A percentile compares a stretch with the other conserved stretches of the same genome.
These are phyloP conservation scores for Tinamus guttatus DNA, from an alignment of 2,113 vertebrate species.

Conservation along the genomic window DNA sequence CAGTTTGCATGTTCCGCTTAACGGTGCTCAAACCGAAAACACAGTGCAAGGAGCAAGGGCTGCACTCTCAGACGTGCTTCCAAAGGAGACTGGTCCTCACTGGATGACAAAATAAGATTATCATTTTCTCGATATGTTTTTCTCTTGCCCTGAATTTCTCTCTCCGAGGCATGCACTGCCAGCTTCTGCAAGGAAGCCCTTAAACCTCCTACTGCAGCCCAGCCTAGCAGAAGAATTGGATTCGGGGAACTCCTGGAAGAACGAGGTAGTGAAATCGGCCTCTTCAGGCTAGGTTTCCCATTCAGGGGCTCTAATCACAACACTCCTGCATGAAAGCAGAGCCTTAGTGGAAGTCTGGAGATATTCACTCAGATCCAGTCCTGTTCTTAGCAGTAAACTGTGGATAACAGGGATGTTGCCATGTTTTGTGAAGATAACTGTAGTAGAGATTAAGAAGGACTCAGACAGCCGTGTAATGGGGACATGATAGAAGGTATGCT, in stretches of 20 bases:
- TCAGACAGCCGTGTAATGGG: neutral
- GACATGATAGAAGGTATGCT: neutral
- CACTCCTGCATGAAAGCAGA: neutral
- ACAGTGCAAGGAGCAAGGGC: neutral
- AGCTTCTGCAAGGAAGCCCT: rapidly evolving
- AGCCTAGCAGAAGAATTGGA: neutral
- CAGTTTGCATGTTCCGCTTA: neutral
- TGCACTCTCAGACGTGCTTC: neutral
- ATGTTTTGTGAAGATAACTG: neutral
- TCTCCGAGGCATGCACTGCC: neutral
- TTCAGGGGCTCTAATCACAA: neutral
- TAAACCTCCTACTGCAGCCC: neutral
- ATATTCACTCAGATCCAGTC: rapidly evolving
- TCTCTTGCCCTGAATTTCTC: neutral
- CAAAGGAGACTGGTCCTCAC: neutral
- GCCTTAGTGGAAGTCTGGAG: neutral
- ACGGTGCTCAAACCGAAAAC: neutral
- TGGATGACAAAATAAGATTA: rapidly evolving
- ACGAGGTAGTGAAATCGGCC: neutral
- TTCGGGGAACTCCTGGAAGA: neutral
- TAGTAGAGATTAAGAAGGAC: neutral
- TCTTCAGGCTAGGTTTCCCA: neutral
- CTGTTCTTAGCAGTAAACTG: neutral
- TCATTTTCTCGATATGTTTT: neutral
- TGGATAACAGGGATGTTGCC: neutral